These are phyloP conservation scores for Taeniopygia guttata DNA, from an alignment of 2,797 vertebrate genomes.

Conservation along the genomic window DNA sequence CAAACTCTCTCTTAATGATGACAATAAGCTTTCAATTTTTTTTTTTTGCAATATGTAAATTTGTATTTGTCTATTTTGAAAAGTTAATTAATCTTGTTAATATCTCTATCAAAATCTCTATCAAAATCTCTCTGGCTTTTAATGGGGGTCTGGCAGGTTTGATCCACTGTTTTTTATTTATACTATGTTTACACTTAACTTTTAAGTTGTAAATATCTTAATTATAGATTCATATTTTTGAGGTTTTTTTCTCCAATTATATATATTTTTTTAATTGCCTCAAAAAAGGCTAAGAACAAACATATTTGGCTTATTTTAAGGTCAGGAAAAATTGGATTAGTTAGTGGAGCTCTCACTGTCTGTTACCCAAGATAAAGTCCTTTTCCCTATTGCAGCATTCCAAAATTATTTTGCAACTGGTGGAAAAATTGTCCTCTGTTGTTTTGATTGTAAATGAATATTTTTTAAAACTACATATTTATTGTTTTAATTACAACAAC, in stretches of 20 bases:
- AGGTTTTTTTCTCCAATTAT: neutral
- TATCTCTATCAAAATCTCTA: neutral
- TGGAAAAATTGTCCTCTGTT: neutral
- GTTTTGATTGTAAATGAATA: neutral
- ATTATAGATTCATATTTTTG: neutral
- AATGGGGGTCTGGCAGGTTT: neutral
- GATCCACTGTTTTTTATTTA: neutral
- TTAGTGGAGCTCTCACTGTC: neutral
- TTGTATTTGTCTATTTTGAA: neutral
- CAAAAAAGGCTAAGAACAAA: neutral
- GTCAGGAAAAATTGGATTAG: neutral
- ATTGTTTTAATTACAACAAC: neutral
- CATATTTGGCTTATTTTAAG: neutral
- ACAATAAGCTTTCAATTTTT: neutral
- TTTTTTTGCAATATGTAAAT: neutral
- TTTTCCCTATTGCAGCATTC: neutral
- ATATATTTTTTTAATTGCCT: neutral
- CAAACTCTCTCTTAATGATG: neutral
- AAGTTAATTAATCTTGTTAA: neutral
- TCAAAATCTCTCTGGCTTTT: neutral
- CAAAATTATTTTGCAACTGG: neutral
- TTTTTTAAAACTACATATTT: neutral
- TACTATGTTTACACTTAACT: neutral
- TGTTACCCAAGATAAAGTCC: neutral
- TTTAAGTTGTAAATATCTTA: neutral